phyloP scores from a whole-genome alignment of 2,113 vertebrate species.

The Psilopsiagon aymara region DNA sequence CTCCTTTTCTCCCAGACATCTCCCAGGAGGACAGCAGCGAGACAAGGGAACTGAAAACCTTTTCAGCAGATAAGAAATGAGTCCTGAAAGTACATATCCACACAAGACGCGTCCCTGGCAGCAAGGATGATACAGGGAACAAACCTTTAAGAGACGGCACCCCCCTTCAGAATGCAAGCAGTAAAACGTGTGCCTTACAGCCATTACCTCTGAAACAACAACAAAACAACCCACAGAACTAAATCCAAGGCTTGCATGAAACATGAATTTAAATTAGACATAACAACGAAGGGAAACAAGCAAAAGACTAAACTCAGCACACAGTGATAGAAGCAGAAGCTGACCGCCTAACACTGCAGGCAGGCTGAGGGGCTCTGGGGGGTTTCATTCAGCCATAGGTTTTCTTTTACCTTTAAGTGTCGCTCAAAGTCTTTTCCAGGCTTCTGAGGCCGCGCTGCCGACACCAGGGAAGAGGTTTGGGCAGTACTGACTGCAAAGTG shows the following conservation, averaged over 20 bases:
- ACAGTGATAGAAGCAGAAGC: too few species aligned
- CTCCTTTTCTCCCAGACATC: neutral
- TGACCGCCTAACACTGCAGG: neutral
- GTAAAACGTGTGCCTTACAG: neutral
- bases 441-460: too few species aligned
- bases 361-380: neutral
- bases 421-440: neutral
- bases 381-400: neutral
- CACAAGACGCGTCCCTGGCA: fast-evolving
- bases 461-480: neutral
- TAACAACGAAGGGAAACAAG: neutral
- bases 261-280: neutral
- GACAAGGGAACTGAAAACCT: neutral
- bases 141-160: neutral
- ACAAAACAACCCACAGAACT: neutral
- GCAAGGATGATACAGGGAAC: neutral
- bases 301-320: neutral
- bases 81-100: neutral
- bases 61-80: neutral
- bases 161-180: neutral
- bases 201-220: neutral
- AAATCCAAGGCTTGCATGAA: neutral
- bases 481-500: neutral
- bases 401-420: neutral
- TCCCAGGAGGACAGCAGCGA: too few species aligned